phyloP scores from a whole-genome alignment of 2,113 vertebrate species.

The Actinemys pallida region DNA sequence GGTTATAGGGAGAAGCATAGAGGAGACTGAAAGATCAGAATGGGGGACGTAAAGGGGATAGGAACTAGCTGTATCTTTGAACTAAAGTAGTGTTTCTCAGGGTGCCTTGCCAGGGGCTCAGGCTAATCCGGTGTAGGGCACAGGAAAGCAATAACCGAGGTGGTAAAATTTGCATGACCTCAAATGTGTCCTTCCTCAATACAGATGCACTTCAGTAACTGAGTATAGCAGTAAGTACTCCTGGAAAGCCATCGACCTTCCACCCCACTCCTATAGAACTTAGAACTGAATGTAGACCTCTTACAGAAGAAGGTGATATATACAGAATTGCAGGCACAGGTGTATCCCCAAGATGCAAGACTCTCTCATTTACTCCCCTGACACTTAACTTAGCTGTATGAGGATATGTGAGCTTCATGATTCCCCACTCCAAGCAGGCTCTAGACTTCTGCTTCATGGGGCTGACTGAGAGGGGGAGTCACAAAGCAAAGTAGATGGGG shows the following conservation, averaged over 20 bases:
- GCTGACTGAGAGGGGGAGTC: too few species aligned
- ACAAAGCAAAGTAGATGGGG: not conserved
- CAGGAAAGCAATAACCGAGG: not conserved
- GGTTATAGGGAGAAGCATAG: not conserved
- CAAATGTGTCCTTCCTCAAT: not conserved
- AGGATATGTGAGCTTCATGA: too few species aligned
- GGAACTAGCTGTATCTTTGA: not conserved
- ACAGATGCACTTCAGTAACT: not conserved
- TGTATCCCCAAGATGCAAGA: not conserved
- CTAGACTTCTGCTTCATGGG: not conserved
- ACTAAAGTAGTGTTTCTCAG: not conserved
- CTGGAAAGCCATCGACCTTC: not conserved
- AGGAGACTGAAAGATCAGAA: not conserved
- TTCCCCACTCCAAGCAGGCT: too few species aligned
- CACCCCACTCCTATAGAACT: not conserved
- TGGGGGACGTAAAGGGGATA: not conserved
- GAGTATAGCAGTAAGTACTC: slow-evolving; percentile 8
- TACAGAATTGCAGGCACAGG: not conserved
- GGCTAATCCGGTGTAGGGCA: not conserved
- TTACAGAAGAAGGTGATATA: not conserved
- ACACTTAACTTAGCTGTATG: not conserved
- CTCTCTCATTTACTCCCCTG: not conserved
- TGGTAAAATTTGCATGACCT: not conserved
- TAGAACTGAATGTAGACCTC: not conserved
- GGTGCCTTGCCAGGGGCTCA: not conserved